These are phyloP conservation scores for Phodopus roborovskii DNA, from an alignment of 2,113 vertebrate species.

Conservation along the genomic window DNA sequence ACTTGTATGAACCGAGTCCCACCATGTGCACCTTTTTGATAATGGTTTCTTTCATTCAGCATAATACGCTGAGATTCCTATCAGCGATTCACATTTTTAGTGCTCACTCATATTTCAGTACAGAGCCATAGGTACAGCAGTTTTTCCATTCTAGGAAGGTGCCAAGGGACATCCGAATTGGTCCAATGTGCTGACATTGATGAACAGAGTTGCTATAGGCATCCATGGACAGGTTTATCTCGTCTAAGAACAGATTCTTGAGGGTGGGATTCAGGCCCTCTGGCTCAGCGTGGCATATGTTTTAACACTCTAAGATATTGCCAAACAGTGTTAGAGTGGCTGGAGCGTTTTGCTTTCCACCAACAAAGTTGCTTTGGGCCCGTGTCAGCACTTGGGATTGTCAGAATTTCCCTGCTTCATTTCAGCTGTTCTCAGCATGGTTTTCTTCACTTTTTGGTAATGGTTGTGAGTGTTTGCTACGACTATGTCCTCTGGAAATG, in stretches of 20 bases:
- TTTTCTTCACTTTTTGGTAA: constrained; percentile 22
- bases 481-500: not conserved
- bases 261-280: not conserved
- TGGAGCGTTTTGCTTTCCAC: not conserved
- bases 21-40: not conserved
- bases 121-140: not conserved
- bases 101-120: not conserved
- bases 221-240: not conserved
- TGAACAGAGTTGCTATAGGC: constrained; percentile 4
- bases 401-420: not conserved
- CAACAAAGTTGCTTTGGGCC: not conserved
- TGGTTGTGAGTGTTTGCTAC: not conserved
- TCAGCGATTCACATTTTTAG: not conserved
- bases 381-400: constrained; percentile 44
- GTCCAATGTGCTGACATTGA: not conserved
- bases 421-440: not conserved
- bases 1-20: not conserved
- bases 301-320: constrained; percentile 53
- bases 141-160: not conserved
- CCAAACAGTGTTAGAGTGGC: not conserved
- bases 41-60: not conserved
- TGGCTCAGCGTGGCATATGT: not conserved
- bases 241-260: not conserved
- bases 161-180: not conserved
- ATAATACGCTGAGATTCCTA: not conserved